These are phyloP conservation scores for Microtus oregoni DNA, from an alignment of 2,113 vertebrate genomes.

Conservation along the genomic window DNA sequence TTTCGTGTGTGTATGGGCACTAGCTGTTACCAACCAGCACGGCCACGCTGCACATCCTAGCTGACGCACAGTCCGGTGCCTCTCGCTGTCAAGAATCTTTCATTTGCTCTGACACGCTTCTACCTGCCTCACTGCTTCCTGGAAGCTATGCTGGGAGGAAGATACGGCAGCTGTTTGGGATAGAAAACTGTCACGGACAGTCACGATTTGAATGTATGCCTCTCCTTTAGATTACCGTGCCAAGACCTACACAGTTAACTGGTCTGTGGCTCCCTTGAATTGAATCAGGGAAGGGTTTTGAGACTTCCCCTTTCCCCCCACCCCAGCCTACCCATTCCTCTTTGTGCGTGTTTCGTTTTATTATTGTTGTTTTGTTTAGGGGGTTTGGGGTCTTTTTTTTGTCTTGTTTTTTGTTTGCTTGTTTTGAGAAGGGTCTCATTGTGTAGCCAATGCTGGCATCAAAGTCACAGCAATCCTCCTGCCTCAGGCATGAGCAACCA, in stretches of 20 bases:
- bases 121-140: not conserved
- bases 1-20: not conserved
- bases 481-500: not conserved
- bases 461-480: not conserved
- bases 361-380: not conserved
- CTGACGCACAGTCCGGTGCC: not conserved
- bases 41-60: not conserved
- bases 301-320: not conserved
- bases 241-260: not conserved
- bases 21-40: not conserved
- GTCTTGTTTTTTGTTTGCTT: not conserved
- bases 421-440: not conserved
- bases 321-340: not conserved
- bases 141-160: not conserved
- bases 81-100: not conserved
- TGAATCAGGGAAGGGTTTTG: slow-evolving; percentile 19
- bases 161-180: not conserved
- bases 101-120: not conserved
- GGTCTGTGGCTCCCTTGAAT: not conserved
- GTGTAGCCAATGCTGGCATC: not conserved
- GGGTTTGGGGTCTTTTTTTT: not conserved
- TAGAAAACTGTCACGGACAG: not conserved
- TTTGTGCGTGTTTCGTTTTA: not conserved
- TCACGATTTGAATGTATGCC: not conserved
- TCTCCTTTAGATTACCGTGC: slow-evolving; percentile 33